Evolutionary conservation across 2,113 vertebrate genomes (phyloP), one percentile per base, ranked within the genome.

Genomic region (Sorex fumeus): DNA sequence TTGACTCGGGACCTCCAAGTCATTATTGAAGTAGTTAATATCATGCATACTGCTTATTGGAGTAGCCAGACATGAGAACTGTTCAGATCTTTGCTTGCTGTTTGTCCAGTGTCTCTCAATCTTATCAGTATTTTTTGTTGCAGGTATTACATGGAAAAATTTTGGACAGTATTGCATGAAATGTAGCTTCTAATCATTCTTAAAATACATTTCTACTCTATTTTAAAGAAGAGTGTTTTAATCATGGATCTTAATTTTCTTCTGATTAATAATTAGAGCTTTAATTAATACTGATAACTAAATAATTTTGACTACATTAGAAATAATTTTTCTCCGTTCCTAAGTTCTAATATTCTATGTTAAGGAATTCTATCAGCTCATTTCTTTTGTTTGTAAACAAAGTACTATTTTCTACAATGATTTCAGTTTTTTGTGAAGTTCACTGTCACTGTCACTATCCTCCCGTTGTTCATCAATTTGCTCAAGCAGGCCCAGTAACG

Each of bases 141-240:
- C 9, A 84, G 85, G 45, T 81, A 67, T 77, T 43, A 79, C 15
- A 40, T 45, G 25, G 78, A 78, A 3, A 74, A 84, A 67, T 72
- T 62, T 36, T 74, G 12, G n/a, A 78, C 87, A 92, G 79, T 27
- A 74, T 80, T 75, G 8, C n/a, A 47, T 69, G n/a, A 60, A 47
- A 84, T 84, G 19, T 74, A 84, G 66, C n/a, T 78, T 19, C 60
- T 70, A 84, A 4, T 79, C 19, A 69, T 34, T 72, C 32, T 91
- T 78, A 36, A 91, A 91, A 91, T 88, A 36, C 36, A 40, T 91
- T 91, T 91, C 30, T 79, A 40, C 34, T 45, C 53, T 77, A 25
- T 69, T 79, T 10, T 89, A 86, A 81, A 87, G 72, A 84, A 8
- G 32, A 83, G 57, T 13, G 69, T 69, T 84, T 90, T 83, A 79